A percentile compares a stretch with the other conserved stretches of the same genome.
phyloP scores from a whole-genome alignment of 2,797 vertebrate genomes.

The Phalanger gymnotis region DNA sequence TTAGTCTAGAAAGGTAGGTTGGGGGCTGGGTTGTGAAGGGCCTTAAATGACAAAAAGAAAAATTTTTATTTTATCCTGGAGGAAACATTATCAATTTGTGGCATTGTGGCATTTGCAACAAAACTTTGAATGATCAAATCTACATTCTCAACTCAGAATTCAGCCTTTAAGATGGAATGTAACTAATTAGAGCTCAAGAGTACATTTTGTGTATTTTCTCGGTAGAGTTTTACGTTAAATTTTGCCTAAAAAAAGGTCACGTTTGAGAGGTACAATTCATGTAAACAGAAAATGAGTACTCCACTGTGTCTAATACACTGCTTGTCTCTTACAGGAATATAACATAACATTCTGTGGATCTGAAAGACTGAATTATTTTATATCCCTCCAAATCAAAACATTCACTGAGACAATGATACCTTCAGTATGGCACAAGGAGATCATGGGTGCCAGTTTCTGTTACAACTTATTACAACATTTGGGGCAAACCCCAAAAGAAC shows the following conservation, averaged over 20 bases:
- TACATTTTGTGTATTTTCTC: background rate
- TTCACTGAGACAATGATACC: background rate
- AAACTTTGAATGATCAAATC: background rate
- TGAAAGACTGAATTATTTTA: background rate
- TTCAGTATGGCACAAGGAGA: constrained; percentile 13
- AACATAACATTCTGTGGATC: background rate
- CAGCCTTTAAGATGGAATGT: background rate
- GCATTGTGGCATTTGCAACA: background rate
- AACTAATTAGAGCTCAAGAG: background rate
- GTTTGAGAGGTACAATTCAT: background rate
- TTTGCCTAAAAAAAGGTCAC: background rate
- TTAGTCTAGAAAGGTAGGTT: background rate
- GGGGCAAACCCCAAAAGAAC: constrained; percentile 1
- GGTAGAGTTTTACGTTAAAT: constrained; percentile 19
- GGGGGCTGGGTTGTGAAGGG: background rate
- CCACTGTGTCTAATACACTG: background rate
- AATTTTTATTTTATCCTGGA: background rate
- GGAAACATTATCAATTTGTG: background rate
- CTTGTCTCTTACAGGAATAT: background rate
- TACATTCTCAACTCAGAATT: background rate
- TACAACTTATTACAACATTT: constrained; percentile 10
- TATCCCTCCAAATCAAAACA: background rate
- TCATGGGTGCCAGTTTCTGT: constrained; percentile 1
- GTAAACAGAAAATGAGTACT: background rate
- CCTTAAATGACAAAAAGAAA: background rate